Evolutionary conservation across 2,797 vertebrate species (phyloP), one percentile per base, ranked within the genome.

Genomic region (Cercopithecus diana): DNA sequence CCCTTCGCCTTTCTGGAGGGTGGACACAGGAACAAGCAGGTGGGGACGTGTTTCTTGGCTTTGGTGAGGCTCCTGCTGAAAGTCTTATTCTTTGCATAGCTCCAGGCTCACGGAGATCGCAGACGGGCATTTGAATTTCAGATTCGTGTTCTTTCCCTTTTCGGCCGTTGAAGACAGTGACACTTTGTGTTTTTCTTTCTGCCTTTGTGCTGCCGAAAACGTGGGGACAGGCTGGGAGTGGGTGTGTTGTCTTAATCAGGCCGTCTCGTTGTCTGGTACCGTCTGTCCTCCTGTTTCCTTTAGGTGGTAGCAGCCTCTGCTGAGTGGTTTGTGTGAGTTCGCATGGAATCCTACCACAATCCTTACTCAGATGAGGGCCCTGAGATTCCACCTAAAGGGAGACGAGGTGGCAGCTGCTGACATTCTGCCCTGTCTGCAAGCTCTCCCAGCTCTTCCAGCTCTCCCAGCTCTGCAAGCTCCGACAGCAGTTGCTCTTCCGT

Each of bases 241-340:
- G 95, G 39, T 57, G 55, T 93, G 75, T 57, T 90, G 88, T 93
- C 87, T 30, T 12, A n/a, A 36, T 55, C 43, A 9, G 84, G 89
- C 83, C 12, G 14, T 75, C 48, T 57, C 3, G 4, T 33, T 2
- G 28, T 82, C 83, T 85, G 76, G 55, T 43, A 15, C 92, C 67
- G 58, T 70, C 84, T 81, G 76, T 50, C 79, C 76, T 57, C 76
- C 52, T 28, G 20, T 88, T 84, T 45, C 72, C 79, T 55, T 58
- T 82, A 52, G 55, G 72, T 36, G 43, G 11, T 13, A 10, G 30
- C 45, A n/a, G 52, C 73, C 50, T 11, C 7, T 19, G 48, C 81
- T 3, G 39, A n/a, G 61, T 10, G 48, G 26, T 20, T 70, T 70
- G 41, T 39, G 7, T 36, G 57, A 17, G 61, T 39, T 43, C 28